Evolutionary conservation across 2,888 invertebrate genomes (phyloP).

Genomic region (Bellardia pandia): DNA sequence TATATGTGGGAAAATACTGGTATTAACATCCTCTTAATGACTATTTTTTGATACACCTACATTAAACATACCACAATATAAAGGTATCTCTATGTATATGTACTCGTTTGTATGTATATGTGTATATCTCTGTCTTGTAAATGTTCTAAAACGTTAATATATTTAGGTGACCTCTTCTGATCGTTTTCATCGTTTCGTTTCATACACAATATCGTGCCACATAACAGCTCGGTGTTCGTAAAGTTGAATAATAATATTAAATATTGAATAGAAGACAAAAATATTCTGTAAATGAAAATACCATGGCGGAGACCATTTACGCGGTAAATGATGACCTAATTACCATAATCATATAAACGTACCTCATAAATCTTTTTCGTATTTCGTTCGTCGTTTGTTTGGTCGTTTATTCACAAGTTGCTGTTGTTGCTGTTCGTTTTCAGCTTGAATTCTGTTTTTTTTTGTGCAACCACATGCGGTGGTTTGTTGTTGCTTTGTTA

Average conservation of each 20-base stretch:
- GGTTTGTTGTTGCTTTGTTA: conserved; percentile 32
- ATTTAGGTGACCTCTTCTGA: conserved; percentile 66
- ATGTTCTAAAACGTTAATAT: conserved; percentile 56
- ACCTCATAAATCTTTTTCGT: conserved; percentile 75
- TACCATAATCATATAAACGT: conserved; percentile 78
- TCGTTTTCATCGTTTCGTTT: conserved; percentile 51
- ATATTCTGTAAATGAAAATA: conserved; percentile 58
- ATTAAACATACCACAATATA: conserved; percentile 22
- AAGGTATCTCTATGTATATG: background rate
- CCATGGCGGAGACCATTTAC: conserved; percentile 70
- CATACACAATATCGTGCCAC: conserved; percentile 64
- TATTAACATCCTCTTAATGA: conserved; percentile 55
- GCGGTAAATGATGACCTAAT: conserved; percentile 79
- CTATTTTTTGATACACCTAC: conserved; percentile 57
- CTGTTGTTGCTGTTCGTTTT: conserved; percentile 39
- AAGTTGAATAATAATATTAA: conserved; percentile 53
- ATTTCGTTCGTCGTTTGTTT: conserved; percentile 38
- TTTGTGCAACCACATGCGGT: conserved; percentile 67
- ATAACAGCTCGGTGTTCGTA: conserved; percentile 26
- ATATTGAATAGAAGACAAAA: conserved; percentile 29
- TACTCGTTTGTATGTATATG: background rate
- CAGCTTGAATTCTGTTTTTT: conserved; percentile 43
- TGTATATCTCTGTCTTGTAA: conserved; percentile 8
- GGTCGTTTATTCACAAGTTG: conserved; percentile 14
- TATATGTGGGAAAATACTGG: conserved; percentile 69